Conservation (phyloP, 2,888 invertebrate genomes). For the Acanthosepion lycidas region DNA sequence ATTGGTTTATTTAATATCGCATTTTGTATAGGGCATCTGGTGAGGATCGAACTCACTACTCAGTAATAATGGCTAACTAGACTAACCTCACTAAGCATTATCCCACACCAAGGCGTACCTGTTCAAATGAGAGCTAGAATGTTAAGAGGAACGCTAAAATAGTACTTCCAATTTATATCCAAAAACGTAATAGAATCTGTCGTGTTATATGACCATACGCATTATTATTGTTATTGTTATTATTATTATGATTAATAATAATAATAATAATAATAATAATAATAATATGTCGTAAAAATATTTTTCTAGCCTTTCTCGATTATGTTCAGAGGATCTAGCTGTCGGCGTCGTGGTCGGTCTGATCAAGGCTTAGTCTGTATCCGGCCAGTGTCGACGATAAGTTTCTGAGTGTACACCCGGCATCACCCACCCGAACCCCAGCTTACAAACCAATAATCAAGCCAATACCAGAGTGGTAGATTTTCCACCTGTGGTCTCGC, state of each 20-base stretch:
- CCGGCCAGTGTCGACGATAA: neutral
- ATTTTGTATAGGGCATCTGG: no score
- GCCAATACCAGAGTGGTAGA: neutral
- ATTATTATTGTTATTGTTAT: no score
- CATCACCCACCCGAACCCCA: neutral
- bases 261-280: neutral
- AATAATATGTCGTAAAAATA: neutral
- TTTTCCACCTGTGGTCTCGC: neutral
- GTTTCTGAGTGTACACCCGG: neutral
- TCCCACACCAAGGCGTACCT: no score
- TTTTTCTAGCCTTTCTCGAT: neutral
- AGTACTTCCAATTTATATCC: no score
- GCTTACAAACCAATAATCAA: neutral
- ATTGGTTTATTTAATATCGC: no score
- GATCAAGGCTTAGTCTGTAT: neutral
- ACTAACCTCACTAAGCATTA: no score
- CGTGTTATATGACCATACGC: no score
- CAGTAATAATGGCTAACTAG: no score
- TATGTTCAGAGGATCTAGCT: neutral
- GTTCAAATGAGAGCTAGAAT: no score
- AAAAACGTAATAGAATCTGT: no score
- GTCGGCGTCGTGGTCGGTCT: constrained; percentile 33
- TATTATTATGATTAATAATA: neutral
- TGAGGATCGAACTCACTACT: no score
- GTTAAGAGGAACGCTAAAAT: no score